phyloP scores from a whole-genome alignment of 2,888 invertebrate genomes.

The Spodoptera littoralis region DNA sequence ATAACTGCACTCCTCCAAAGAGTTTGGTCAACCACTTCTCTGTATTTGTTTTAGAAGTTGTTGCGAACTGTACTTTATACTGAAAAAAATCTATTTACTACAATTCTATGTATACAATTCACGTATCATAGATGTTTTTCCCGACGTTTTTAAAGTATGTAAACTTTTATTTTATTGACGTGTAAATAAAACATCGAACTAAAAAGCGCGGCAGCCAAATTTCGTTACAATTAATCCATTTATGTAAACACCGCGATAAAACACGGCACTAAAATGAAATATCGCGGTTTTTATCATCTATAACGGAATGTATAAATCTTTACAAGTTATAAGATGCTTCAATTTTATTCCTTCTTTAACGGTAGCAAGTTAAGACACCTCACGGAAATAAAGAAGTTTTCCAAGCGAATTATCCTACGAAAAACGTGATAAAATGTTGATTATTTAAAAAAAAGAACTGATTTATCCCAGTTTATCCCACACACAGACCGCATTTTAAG shows the following conservation, averaged over 20 bases:
- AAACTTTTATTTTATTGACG: conserved; percentile 23
- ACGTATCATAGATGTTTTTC: conserved; percentile 7
- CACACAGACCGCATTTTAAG: conserved; percentile 53
- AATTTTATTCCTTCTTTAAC: conserved; percentile 44
- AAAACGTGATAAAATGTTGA: conserved; percentile 52
- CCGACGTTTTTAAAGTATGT: conserved; percentile 9
- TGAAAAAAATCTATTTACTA: neutral
- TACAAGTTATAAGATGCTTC: conserved; percentile 28
- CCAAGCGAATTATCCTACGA: conserved; percentile 33
- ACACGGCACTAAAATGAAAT: conserved; percentile 33
- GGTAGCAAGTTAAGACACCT: conserved; percentile 43
- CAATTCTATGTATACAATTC: too few relatives aligned
- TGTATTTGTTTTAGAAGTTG: conserved; percentile 1
- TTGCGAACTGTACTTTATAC: neutral
- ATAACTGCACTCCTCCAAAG: conserved; percentile 24
- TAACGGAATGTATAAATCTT: conserved; percentile 19
- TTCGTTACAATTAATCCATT: conserved; percentile 44
- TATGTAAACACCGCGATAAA: conserved; percentile 43
- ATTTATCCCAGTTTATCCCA: conserved; percentile 62
- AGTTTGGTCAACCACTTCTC: conserved; percentile 32
- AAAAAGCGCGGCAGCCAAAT: conserved; percentile 30
- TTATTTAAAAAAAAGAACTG: conserved; percentile 61
- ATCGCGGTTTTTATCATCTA: conserved; percentile 36
- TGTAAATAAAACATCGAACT: conserved; percentile 23
- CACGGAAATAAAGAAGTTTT: conserved; percentile 43